Conservation (phyloP, 92 coral and sea anemone genomes). For the Actinostola sp. region DNA sequence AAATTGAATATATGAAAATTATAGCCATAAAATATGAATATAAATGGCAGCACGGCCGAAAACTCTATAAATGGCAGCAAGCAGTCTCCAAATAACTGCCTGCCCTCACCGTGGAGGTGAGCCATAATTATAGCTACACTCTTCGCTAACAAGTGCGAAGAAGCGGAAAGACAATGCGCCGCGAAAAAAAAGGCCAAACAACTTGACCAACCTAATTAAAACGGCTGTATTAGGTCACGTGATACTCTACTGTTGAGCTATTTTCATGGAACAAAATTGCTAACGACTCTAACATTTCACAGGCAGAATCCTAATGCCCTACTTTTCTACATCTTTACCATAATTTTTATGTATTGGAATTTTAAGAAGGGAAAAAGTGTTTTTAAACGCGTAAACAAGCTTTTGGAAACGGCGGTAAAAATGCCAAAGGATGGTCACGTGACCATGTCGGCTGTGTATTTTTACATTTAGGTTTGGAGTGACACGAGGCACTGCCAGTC, state of each 20-base stretch:
- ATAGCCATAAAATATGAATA: no score
- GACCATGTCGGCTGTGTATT: constrained; percentile 46
- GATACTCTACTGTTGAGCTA: constrained; percentile 6
- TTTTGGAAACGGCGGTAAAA: constrained; percentile 30
- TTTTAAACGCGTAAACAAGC: background rate
- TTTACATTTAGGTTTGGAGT: constrained; percentile 45
- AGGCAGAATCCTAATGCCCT: no score
- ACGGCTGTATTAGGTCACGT: constrained; percentile 25
- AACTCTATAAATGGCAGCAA: no score
- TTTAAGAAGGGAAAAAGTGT: background rate
- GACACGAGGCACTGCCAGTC: constrained; percentile 66
- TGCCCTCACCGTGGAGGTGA: no score
- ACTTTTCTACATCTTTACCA: background rate
- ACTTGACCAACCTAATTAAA: background rate
- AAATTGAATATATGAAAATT: no score
- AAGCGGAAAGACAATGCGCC: constrained; percentile 31
- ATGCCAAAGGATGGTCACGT: constrained; percentile 34
- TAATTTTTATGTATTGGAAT: background rate
- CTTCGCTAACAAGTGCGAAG: background rate
- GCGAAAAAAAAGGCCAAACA: background rate
- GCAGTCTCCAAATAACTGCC: no score
- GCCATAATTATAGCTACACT: no score
- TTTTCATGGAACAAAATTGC: background rate
- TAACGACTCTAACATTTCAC: background rate
- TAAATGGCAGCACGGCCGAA: no score